Evolutionary conservation across 2,888 invertebrate genomes (phyloP).

Genomic region (Lingula anatina): DNA sequence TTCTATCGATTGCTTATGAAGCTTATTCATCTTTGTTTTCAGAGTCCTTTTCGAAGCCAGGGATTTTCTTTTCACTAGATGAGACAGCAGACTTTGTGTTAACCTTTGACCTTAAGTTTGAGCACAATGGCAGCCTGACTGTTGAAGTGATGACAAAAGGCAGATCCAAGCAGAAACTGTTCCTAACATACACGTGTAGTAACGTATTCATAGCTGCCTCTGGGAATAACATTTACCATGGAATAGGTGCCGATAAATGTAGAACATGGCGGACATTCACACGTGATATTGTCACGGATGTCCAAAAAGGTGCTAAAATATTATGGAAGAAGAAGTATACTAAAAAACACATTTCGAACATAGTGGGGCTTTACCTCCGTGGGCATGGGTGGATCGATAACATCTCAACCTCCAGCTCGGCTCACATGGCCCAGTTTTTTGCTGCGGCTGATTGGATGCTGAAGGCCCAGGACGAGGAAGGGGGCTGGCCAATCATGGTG

Average conservation of each 20-base stretch:
- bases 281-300: constrained; percentile 81
- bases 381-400: constrained; percentile 48
- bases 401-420: constrained; percentile 59
- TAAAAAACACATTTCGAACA: no score
- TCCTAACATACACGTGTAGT: constrained; percentile 76
- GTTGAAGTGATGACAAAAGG: constrained; percentile 66
- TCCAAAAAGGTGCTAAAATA: constrained; percentile 74
- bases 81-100: constrained; percentile 68
- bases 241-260: constrained; percentile 59
- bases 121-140: constrained; percentile 75
- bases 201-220: constrained; percentile 70
- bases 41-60: constrained; percentile 45
- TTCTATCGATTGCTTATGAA: no score
- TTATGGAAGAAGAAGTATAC: no score
- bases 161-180: constrained; percentile 65
- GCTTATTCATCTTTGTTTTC: constrained; percentile 11
- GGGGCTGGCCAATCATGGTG: constrained; percentile 92
- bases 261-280: constrained; percentile 71
- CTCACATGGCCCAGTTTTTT: constrained; percentile 86
- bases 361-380: constrained; percentile 34
- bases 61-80: constrained; percentile 59
- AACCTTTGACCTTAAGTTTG: constrained; percentile 62
- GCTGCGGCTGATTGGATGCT: constrained; percentile 92
- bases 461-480: constrained; percentile 75
- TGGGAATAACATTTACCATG: constrained; percentile 74